Percentiles rank a stretch among this genome's conserved stretches.
These are phyloP conservation scores for Calliphora vomitoria DNA, from an alignment of 2,888 invertebrate species.

Conservation along the genomic window DNA sequence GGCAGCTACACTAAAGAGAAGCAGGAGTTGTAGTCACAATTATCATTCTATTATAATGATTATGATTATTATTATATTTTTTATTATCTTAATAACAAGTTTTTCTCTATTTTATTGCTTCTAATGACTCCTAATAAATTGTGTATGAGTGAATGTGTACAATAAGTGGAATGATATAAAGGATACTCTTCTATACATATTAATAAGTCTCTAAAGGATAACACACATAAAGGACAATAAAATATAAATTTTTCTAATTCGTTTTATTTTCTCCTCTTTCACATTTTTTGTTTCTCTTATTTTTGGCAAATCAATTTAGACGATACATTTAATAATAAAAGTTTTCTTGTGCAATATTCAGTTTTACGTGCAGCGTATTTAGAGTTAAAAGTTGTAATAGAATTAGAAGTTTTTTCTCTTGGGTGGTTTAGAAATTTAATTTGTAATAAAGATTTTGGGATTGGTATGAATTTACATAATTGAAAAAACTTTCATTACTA, in stretches of 20 bases:
- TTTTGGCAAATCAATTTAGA: constrained; percentile 34
- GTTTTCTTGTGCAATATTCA: not conserved
- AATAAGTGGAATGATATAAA: constrained; percentile 30
- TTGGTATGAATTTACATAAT: not conserved
- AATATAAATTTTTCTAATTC: not conserved
- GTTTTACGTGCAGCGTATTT: constrained; percentile 32
- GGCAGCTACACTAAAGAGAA: no score
- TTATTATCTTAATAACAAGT: constrained; percentile 55
- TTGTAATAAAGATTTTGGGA: not conserved
- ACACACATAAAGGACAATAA: constrained; percentile 27
- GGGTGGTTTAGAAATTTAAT: not conserved
- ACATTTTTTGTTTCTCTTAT: not conserved
- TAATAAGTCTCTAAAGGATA: constrained; percentile 57
- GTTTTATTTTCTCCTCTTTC: no score
- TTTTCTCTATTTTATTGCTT: constrained; percentile 58
- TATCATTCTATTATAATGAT: constrained; percentile 47
- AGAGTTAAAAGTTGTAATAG: constrained; percentile 8
- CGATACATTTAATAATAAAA: constrained; percentile 20
- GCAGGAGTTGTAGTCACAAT: constrained; percentile 12
- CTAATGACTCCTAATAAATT: constrained; percentile 55
- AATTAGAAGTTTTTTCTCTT: not conserved
- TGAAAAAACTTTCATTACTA: no score
- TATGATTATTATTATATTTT: constrained; percentile 50
- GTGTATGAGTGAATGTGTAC: constrained; percentile 1
- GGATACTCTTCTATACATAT: constrained; percentile 27